phyloP scores from a whole-genome alignment of 2,113 vertebrate genomes.

The Pseudopodoces humilis region DNA sequence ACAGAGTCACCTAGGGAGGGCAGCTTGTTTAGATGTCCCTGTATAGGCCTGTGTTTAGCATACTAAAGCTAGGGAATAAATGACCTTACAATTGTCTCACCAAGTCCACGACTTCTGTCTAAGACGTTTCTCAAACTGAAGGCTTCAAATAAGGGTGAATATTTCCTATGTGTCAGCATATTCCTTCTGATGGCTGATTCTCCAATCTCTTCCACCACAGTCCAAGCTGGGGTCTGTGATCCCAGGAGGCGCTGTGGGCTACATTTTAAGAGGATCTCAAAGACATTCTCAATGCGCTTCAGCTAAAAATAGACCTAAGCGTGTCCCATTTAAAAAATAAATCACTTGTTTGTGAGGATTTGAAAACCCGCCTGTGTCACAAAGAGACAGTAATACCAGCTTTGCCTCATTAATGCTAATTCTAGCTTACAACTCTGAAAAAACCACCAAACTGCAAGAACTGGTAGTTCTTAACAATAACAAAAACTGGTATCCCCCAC shows the following conservation, averaged over 20 bases:
- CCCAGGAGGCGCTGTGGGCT: background rate
- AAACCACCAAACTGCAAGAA: fast-evolving
- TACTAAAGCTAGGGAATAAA: background rate
- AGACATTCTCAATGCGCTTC: background rate
- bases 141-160: background rate
- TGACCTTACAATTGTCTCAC: background rate
- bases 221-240: background rate
- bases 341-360: background rate
- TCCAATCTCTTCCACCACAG: background rate
- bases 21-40: background rate
- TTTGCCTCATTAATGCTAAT: background rate
- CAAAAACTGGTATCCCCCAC: background rate
- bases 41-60: background rate
- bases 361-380: background rate
- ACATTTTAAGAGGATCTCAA: background rate
- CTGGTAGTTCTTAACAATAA: background rate
- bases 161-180: background rate
- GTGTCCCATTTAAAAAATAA: fast-evolving
- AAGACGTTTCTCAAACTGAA: background rate
- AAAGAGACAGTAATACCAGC: background rate
- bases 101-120: background rate
- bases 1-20: fast-evolving
- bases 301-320: background rate
- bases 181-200: background rate
- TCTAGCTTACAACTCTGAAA: background rate